Evolutionary conservation across 2,888 invertebrate species (phyloP).

Genomic region (Apeira syringaria): DNA sequence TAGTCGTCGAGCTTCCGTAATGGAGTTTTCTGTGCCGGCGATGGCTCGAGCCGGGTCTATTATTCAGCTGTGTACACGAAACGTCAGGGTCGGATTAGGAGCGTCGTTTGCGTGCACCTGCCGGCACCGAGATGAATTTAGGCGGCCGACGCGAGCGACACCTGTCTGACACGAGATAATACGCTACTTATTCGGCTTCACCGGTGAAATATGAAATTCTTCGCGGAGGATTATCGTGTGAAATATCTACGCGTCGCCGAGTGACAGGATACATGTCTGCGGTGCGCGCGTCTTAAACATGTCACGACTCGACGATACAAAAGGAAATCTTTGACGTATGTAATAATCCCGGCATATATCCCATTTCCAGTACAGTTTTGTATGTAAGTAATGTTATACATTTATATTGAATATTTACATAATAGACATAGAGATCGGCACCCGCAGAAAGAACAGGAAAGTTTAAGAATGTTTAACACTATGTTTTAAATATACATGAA

Average conservation of each 20-base stretch:
- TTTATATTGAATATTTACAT: too few species aligned
- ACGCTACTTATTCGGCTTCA: constrained; percentile 71
- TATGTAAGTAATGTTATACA: too few species aligned
- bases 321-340: constrained; percentile 6
- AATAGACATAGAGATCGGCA: too few species aligned
- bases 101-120: constrained; percentile 68
- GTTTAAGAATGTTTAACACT: too few species aligned
- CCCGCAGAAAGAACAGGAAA: too few species aligned
- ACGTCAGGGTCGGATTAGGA: constrained; percentile 65
- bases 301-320: constrained; percentile 17
- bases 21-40: constrained; percentile 45
- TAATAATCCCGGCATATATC: neutral
- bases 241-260: constrained; percentile 36
- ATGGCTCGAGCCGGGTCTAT: constrained; percentile 42
- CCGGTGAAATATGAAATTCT: constrained; percentile 75
- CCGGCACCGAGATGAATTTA: constrained; percentile 70
- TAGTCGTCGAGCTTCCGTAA: constrained; percentile 34
- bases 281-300: constrained; percentile 26
- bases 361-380: too few species aligned
- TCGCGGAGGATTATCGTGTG: constrained; percentile 59
- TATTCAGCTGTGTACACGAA: constrained; percentile 42
- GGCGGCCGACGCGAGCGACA: constrained; percentile 69
- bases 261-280: constrained; percentile 27
- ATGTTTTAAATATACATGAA: too few species aligned
- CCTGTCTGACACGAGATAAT: constrained; percentile 75